A percentile compares a stretch with the other conserved stretches of the same genome.
Evolutionary conservation across 53 echinoderm and acorn worm genomes (phyloP).

Genomic region (Astropecten irregularis): DNA sequence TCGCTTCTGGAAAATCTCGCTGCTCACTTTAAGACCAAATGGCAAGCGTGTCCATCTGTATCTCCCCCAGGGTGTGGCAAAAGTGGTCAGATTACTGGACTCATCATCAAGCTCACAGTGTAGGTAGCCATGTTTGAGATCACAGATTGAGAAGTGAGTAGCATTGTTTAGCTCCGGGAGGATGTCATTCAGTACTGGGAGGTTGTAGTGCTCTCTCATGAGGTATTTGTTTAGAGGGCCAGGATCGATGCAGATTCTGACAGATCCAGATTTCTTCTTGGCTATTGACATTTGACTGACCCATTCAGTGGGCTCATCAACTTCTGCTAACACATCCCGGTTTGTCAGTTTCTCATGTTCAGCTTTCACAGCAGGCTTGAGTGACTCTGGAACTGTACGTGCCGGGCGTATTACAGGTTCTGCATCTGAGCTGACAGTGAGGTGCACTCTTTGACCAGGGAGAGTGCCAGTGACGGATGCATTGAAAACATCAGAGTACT

Average conservation of each 20-base stretch:
- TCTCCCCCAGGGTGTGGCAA: conserved; percentile 59
- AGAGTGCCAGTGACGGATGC: conserved; percentile 34
- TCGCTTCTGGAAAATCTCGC: conserved; percentile 73
- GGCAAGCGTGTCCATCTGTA: conserved; percentile 67
- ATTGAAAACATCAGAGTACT: conserved; percentile 51
- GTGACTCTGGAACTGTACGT: conserved; percentile 52
- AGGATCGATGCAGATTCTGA: conserved; percentile 72
- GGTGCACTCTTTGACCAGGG: conserved; percentile 37
- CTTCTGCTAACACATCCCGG: conserved; percentile 45
- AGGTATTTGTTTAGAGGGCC: conserved; percentile 58
- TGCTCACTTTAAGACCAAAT: no score
- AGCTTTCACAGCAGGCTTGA: conserved; percentile 54
- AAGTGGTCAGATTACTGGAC: conserved; percentile 69
- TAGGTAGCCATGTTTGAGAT: conserved; percentile 70
- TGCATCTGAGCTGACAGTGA: conserved; percentile 8
- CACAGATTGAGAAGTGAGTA: conserved; percentile 59
- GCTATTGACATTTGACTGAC: conserved; percentile 61
- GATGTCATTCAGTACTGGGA: conserved; percentile 68
- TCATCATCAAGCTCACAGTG: conserved; percentile 63
- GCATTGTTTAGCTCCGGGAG: conserved; percentile 51
- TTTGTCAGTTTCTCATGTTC: conserved; percentile 52
- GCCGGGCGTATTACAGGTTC: conserved; percentile 43
- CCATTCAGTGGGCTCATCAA: conserved; percentile 67
- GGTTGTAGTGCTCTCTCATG: conserved; percentile 58
- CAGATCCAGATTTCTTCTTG: conserved; percentile 59